phyloP scores from a whole-genome alignment of 2,113 vertebrate species.

The Heptranchias perlo region DNA sequence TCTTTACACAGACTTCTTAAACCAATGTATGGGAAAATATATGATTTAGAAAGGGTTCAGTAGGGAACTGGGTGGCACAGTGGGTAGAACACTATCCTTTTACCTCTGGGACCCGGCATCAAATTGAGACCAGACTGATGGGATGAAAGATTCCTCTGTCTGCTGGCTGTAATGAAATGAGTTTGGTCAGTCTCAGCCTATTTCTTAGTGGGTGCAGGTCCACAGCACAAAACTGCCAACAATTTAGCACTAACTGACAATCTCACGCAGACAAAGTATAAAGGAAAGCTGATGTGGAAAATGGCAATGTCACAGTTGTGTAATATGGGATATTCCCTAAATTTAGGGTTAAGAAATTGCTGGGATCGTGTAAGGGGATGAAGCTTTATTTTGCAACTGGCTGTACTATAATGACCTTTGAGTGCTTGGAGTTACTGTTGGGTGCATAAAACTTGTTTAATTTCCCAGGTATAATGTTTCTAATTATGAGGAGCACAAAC shows the following conservation, averaged over 20 bases:
- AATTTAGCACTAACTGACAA: background rate
- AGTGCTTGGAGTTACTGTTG: background rate
- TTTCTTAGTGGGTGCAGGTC: background rate
- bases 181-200: background rate
- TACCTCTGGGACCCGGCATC: conserved; percentile 3
- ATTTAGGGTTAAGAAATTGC: background rate
- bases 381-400: background rate
- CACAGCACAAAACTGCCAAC: background rate
- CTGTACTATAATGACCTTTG: too few species aligned
- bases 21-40: background rate
- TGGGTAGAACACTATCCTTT: background rate
- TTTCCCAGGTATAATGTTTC: background rate
- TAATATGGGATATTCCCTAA: background rate
- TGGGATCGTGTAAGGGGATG: background rate
- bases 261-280: background rate
- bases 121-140: background rate
- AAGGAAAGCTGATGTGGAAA: background rate
- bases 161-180: background rate
- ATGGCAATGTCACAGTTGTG: background rate
- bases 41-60: background rate
- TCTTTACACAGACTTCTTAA: too few species aligned
- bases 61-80: background rate
- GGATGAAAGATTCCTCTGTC: background rate
- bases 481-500: background rate
- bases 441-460: background rate